Conservation (phyloP, 2,888 invertebrate species). For the Agrotis clavis region DNA sequence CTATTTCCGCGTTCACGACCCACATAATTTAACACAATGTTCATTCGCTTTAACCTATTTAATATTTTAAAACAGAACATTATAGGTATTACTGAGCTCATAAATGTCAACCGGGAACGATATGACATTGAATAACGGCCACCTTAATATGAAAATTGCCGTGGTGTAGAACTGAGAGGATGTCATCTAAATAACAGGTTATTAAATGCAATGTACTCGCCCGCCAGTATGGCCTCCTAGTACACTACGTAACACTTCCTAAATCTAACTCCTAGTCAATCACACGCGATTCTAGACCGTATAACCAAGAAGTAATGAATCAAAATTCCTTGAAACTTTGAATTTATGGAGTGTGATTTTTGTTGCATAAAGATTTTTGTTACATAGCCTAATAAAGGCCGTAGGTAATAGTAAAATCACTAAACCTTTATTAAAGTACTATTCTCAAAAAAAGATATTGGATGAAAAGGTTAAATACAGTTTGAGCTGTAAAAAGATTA, state of each 20-base stretch:
- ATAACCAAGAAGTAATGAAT: background rate
- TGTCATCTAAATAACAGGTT: slow-evolving; percentile 64
- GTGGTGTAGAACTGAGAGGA: slow-evolving; percentile 72
- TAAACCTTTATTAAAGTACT: too few relatives aligned
- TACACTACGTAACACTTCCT: slow-evolving; percentile 44
- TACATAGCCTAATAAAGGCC: background rate
- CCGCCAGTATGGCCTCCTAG: slow-evolving; percentile 24
- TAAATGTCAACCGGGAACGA: slow-evolving; percentile 48
- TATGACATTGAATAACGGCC: slow-evolving; percentile 70
- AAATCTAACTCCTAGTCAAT: background rate
- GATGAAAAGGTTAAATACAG: background rate
- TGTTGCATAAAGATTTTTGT: background rate
- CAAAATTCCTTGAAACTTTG: slow-evolving; percentile 1
- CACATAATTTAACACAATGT: background rate
- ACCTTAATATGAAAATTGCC: slow-evolving; percentile 74
- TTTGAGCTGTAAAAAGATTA: background rate
- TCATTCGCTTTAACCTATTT: slow-evolving; percentile 1
- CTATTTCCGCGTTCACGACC: background rate
- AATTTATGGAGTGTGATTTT: slow-evolving; percentile 5
- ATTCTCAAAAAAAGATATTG: background rate
- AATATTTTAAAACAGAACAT: background rate
- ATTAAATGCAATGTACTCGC: slow-evolving; percentile 69
- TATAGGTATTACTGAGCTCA: slow-evolving; percentile 26
- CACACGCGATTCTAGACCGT: slow-evolving; percentile 29
- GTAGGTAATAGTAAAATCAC: background rate